Base-by-base conservation (phyloP, 1,140 invertebrate species). In the Drosophila melanica region DNA sequence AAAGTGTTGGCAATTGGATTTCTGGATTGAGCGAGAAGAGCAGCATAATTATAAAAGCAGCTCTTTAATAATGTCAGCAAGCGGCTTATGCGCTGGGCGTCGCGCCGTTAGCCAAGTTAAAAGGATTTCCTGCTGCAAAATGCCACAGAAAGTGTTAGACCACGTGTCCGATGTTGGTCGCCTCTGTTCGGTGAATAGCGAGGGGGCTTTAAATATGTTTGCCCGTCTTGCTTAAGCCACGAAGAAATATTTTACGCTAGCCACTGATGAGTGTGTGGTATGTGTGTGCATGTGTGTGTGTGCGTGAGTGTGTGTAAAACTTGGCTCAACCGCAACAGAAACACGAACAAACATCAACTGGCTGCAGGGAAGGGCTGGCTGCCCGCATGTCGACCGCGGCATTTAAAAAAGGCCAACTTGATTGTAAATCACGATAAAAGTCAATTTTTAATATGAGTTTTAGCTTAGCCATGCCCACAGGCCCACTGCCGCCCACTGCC, bases 371-470 rank as follows among this genome's bases (percentile, higher is more conserved):
- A 23, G 12, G 30, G 16, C 59, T 65, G 72, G 65, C 65, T 77
- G 50, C 82, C 82, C 82, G 82, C 84, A 86, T 87, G 79, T 82
- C 71, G 82, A 81, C 82, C 82, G 81, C 82, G 81, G 82, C 82
- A 86, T 86, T 86, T 86, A 81, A 86, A 89, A 86, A 80, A 80
- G 85, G 84, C 79, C 84, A 89, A 84, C 79, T 79, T 84, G 84
- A 87, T 87, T 87, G 84, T 87, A 87, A 87, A 87, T 87, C 84
- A 87, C 84, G 84, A 87, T 87, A 87, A 87, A 87, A 87, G 84
- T 87, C 84, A 87, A 87, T 87, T 87, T 87, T 87, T 87, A 87
- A 87, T 87, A 87, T 80, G 84, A 87, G 84, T 87, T 89, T 87
- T 87, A 87, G 84, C 79, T 89, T 74, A 84, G 70, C 67, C 75